Conservation (phyloP, 2,888 invertebrate species). For the Drosophila pseudotalamancana region DNA sequence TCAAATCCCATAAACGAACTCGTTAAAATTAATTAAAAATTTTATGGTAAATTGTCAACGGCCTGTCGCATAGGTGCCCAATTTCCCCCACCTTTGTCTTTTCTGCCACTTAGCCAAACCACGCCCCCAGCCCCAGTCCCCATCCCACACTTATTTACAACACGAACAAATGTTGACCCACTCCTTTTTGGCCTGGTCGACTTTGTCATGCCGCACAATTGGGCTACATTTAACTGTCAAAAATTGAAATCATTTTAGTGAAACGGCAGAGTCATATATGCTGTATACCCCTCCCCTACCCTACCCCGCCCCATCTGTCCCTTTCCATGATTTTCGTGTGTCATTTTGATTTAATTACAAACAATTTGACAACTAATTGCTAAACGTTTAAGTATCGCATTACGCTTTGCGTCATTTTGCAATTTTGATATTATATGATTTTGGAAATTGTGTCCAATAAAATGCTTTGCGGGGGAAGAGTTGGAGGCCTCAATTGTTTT, state of each 20-base stretch:
- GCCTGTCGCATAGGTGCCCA: constrained; percentile 41
- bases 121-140: background rate
- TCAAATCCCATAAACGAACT: constrained; percentile 77
- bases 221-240: constrained; percentile 69
- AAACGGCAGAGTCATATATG: constrained; percentile 65
- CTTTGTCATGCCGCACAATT: constrained; percentile 68
- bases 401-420: constrained; percentile 77
- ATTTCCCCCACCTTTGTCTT: background rate
- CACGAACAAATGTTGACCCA: constrained; percentile 54
- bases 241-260: constrained; percentile 68
- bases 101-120: background rate
- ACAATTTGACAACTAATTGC: constrained; percentile 81
- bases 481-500: constrained; percentile 12
- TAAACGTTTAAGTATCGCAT: constrained; percentile 75
- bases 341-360: constrained; percentile 79
- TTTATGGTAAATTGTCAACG: constrained; percentile 77
- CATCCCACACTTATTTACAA: constrained; percentile 7
- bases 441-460: constrained; percentile 69
- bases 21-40: constrained; percentile 76
- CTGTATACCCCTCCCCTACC: background rate
- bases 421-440: constrained; percentile 71
- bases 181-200: constrained; percentile 39
- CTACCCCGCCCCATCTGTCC: background rate
- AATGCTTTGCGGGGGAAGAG: constrained; percentile 18
- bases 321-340: constrained; percentile 54